These are phyloP conservation scores for Gymnoscopelus braueri DNA, from an alignment of 2,797 vertebrate genomes.

Conservation along the genomic window DNA sequence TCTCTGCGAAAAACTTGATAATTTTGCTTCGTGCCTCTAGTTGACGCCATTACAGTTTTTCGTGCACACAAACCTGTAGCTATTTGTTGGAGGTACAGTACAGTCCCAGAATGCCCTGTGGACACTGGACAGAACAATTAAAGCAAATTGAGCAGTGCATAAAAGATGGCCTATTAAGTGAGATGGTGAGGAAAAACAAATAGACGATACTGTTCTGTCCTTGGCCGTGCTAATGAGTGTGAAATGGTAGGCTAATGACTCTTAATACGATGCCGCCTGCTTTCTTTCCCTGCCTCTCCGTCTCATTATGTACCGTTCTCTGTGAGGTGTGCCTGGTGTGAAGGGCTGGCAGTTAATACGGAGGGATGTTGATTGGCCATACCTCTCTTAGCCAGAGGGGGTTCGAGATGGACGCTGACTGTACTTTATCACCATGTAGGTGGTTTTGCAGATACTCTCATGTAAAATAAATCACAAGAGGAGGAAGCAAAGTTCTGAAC, in stretches of 20 bases:
- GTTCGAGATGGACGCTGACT: background rate
- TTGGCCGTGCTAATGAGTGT: slow-evolving; percentile 12
- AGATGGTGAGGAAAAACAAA: slow-evolving; percentile 2
- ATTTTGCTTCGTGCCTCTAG: background rate
- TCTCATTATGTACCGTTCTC: slow-evolving; percentile 26
- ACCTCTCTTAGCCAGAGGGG: slow-evolving; percentile 7
- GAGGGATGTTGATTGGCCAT: slow-evolving; percentile 12
- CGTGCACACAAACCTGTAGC: slow-evolving; percentile 7
- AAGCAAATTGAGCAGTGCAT: slow-evolving; percentile 18
- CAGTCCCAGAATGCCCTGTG: background rate
- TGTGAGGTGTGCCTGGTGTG: slow-evolving; percentile 12
- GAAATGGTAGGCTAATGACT: slow-evolving; percentile 9
- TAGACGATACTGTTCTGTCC: slow-evolving; percentile 3
- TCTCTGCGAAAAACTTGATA: slow-evolving; percentile 4
- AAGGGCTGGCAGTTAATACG: slow-evolving; percentile 8
- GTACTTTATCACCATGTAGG: slow-evolving; percentile 12
- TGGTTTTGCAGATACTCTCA: slow-evolving; percentile 22
- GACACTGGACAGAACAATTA: slow-evolving; percentile 11
- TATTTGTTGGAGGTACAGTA: slow-evolving; percentile 1
- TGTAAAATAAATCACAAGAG: slow-evolving; percentile 18
- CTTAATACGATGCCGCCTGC: background rate
- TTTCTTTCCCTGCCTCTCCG: background rate
- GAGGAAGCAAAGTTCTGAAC: slow-evolving; percentile 35
- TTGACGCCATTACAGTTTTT: background rate
- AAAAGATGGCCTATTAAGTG: slow-evolving; percentile 8